Conservation (phyloP, 2,797 vertebrate species). For the Orestias chungarensis region DNA sequence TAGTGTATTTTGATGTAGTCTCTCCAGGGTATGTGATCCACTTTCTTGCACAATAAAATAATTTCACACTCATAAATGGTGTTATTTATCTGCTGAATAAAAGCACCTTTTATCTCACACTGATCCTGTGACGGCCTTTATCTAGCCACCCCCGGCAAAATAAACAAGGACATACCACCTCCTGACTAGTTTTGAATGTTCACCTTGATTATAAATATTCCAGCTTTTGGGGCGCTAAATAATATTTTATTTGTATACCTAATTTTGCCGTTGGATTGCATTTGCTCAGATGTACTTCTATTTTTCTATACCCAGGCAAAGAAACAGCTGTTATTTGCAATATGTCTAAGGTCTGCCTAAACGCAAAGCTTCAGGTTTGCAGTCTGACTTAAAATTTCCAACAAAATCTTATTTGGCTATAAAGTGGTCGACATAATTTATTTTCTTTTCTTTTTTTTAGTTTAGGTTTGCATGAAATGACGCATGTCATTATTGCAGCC, state of each 20-base stretch:
- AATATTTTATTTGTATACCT: conserved; percentile 17
- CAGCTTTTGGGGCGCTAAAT: conserved; percentile 11
- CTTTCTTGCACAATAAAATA: conserved; percentile 28
- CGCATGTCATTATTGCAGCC: neutral
- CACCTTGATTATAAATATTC: conserved; percentile 42
- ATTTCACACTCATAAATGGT: conserved; percentile 39
- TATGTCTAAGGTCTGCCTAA: neutral
- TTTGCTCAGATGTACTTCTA: neutral
- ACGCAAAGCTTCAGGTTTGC: neutral
- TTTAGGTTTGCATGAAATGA: neutral
- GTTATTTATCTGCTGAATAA: conserved; percentile 64
- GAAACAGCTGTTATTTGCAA: neutral
- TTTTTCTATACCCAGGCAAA: neutral
- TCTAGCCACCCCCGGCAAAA: conserved; percentile 67
- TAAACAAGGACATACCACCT: conserved; percentile 35
- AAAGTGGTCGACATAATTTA: neutral
- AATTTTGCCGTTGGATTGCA: neutral
- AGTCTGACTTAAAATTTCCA: neutral
- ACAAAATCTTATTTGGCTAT: neutral
- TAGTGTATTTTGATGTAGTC: conserved; percentile 27
- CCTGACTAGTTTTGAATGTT: conserved; percentile 55
- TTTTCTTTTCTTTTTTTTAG: neutral
- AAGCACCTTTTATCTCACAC: conserved; percentile 57
- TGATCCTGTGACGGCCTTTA: conserved; percentile 70
- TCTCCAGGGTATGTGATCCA: conserved; percentile 33